Percentiles rank a stretch among this genome's conserved stretches.
Evolutionary conservation across 2,888 invertebrate species (phyloP).

Genomic region (Trissolcus brochymenae): DNA sequence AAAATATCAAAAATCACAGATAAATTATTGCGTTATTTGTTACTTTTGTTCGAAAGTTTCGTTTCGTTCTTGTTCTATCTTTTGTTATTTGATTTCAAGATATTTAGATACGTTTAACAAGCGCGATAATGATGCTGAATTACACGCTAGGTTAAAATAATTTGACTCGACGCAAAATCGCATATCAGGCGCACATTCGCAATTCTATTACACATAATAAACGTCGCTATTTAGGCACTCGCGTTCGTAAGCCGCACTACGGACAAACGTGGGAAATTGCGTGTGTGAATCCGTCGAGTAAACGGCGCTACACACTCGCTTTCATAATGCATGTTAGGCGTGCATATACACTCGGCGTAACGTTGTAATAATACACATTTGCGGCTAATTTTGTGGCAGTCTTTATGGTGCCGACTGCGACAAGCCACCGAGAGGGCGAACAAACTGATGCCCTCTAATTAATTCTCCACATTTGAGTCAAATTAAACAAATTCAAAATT

Average conservation of each 20-base stretch:
- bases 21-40: not conserved
- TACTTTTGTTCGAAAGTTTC: not conserved
- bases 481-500: not conserved
- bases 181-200: slow-evolving; percentile 44
- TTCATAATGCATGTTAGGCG: slow-evolving; percentile 68
- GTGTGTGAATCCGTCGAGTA: slow-evolving; percentile 67
- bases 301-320: slow-evolving; percentile 64
- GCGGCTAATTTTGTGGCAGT: slow-evolving; percentile 68
- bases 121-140: slow-evolving; percentile 26
- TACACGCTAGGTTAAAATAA: slow-evolving; percentile 40
- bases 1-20: not conserved
- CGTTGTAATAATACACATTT: slow-evolving; percentile 71
- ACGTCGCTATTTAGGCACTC: slow-evolving; percentile 47
- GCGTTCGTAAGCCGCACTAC: slow-evolving; percentile 57
- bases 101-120: slow-evolving; percentile 1
- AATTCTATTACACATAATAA: slow-evolving; percentile 54
- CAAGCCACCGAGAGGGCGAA: not conserved
- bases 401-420: slow-evolving; percentile 45
- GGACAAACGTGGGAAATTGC: slow-evolving; percentile 72
- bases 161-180: slow-evolving; percentile 31
- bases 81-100: not conserved
- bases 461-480: not conserved
- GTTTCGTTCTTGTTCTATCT: not conserved
- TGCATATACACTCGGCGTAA: slow-evolving; percentile 52
- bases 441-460: too few species aligned